Evolutionary conservation across 2,888 invertebrate species (phyloP), one percentile per base, ranked within the genome.

Genomic region (Abrostola triplasia): DNA sequence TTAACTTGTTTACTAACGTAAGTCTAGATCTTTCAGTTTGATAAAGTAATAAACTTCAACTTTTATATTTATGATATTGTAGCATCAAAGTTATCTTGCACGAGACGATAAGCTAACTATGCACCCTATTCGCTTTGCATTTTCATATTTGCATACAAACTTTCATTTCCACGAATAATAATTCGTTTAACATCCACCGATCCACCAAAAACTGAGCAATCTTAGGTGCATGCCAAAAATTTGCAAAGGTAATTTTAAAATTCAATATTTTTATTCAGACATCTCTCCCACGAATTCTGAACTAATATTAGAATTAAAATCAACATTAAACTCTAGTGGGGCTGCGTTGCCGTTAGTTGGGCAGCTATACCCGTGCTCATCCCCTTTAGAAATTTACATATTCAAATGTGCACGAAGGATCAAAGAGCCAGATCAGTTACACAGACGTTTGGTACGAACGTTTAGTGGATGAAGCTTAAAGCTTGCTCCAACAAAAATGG

Each of bases 391-490:
- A 77, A 89, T 90, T 88, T 88, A 79, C 88, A 90, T 90, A 90
- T 90, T 90, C 88, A 89, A 88, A 89, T 86, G 84, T 79, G 70
- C 53, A 60, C 50, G 69, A 67, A 77, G 79, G 87, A 89, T 89
- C 89, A 89, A 88, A 88, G 88, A 86, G 82, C 73, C 76, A 81
- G 81, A 81, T 84, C 72, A 61, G 80, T 71, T 58, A 66, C 74
- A 66, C 76, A 80, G 76, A 79, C 74, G 75, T 72, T 79, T 73
- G 66, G 73, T 67, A 63, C 50, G 62, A 69, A 62, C 44, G 64
- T 71, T 49, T 58, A 53, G 40, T 47, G 54, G 49, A 13, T 62
- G 50, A 60, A 67, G 56, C 55, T 59, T 64, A 40, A 48, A 40
- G 42, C 53, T 62, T 54, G 47, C 54, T 65, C 50, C 42, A 50